Conservation (phyloP, 2,888 invertebrate genomes). For the Volucella bombylans region DNA sequence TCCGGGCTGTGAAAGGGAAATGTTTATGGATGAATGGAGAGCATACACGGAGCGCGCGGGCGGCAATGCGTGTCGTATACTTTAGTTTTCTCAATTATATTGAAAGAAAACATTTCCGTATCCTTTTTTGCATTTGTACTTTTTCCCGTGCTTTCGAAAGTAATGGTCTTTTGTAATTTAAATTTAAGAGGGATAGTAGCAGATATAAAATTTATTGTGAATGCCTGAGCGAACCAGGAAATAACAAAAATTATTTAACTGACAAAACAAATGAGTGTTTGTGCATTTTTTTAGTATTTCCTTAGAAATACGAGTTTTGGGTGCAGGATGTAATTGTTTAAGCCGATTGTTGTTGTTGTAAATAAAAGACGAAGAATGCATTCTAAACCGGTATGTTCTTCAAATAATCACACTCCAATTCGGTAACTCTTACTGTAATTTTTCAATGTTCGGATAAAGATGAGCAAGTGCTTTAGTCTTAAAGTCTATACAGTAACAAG, state of each 20-base stretch:
- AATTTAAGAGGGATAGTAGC: background rate
- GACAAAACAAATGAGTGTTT: background rate
- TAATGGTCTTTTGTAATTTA: slow-evolving; percentile 18
- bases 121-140: background rate
- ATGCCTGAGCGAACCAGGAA: background rate
- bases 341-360: no score
- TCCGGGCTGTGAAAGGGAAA: background rate
- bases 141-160: slow-evolving; percentile 7
- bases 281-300: background rate
- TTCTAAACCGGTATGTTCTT: no score
- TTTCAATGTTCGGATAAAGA: no score
- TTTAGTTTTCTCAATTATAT: slow-evolving; percentile 41
- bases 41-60: slow-evolving; percentile 2
- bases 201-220: slow-evolving; percentile 14
- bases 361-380: no score
- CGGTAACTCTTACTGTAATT: no score
- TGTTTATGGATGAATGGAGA: slow-evolving; percentile 21
- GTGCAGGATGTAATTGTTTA: no score
- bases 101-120: slow-evolving; percentile 9
- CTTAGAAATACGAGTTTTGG: background rate
- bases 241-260: slow-evolving; percentile 18
- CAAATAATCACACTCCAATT: no score
- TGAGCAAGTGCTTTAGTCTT: no score
- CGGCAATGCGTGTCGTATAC: slow-evolving; percentile 14
- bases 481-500: no score